A percentile compares a stretch with the other conserved stretches of the same genome.
phyloP scores from a whole-genome alignment of 2,888 invertebrate genomes.

The Yponomeuta evonymella region DNA sequence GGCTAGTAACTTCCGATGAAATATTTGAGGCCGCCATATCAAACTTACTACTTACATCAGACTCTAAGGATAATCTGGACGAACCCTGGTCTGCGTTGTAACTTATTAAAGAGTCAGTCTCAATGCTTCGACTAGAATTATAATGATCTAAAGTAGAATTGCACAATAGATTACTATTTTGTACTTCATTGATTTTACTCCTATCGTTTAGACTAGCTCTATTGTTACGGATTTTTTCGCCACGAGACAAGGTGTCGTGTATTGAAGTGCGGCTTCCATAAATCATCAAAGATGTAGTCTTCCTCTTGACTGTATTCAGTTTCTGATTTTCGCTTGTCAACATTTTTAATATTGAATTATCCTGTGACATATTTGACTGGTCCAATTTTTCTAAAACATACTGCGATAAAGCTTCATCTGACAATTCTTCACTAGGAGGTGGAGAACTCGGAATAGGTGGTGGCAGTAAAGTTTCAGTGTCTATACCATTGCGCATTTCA shows the following conservation, averaged over 20 bases:
- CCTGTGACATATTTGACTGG: conserved; percentile 62
- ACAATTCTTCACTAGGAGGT: conserved; percentile 83
- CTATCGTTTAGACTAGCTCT: conserved; percentile 62
- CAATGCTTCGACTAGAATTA: conserved; percentile 51
- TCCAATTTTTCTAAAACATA: conserved; percentile 72
- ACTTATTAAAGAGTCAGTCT: conserved; percentile 63
- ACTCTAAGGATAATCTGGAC: conserved; percentile 64
- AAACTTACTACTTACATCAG: conserved; percentile 70
- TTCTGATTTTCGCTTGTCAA: conserved; percentile 64
- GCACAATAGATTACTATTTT: conserved; percentile 41
- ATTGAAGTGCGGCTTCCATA: conserved; percentile 70
- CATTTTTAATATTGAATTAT: conserved; percentile 69
- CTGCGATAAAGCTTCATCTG: conserved; percentile 74
- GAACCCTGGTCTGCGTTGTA: conserved; percentile 66
- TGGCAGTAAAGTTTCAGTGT: conserved; percentile 86
- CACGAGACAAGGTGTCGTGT: conserved; percentile 68
- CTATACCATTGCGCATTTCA: conserved; percentile 86
- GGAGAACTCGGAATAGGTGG: conserved; percentile 87
- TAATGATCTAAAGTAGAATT: conserved; percentile 52
- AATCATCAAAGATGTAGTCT: conserved; percentile 70
- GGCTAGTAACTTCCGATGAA: conserved; percentile 59
- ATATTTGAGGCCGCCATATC: conserved; percentile 60
- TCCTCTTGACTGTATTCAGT: conserved; percentile 61
- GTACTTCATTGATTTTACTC: conserved; percentile 42
- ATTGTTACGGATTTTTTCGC: conserved; percentile 66